Conservation (phyloP, 2,113 vertebrate genomes). For the Empidonax traillii region DNA sequence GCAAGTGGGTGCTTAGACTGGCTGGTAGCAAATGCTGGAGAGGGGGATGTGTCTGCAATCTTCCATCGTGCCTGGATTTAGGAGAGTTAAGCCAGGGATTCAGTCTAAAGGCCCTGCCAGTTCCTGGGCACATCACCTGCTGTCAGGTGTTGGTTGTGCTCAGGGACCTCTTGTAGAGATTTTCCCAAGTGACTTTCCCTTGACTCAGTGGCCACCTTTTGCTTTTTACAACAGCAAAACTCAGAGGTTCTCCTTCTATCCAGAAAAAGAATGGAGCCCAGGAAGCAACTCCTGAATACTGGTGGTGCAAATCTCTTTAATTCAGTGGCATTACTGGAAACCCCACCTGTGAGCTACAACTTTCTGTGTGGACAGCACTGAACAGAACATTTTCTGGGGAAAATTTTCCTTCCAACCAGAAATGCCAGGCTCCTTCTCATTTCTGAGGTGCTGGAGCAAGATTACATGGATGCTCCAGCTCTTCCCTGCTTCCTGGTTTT, state of each 20-base stretch:
- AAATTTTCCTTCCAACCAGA: background rate
- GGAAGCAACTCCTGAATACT: background rate
- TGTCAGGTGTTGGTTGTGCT: background rate
- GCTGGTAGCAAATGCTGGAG: background rate
- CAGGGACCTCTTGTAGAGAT: background rate
- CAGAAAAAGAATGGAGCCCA: background rate
- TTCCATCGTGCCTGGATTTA: background rate
- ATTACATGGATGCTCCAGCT: background rate
- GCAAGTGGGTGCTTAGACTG: background rate
- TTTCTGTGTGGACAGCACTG: background rate
- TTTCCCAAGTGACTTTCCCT: background rate
- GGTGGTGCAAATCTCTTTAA: background rate
- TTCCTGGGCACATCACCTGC: background rate
- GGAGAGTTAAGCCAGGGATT: accelerated
- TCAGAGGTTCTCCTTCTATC: background rate
- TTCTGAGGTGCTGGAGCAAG: background rate
- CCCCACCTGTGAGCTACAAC: background rate
- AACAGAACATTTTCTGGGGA: background rate
- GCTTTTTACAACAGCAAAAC: background rate
- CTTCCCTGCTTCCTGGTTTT: background rate
- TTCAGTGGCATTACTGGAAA: background rate
- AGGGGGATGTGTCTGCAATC: background rate
- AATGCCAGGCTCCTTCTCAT: background rate
- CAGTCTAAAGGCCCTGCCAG: background rate
- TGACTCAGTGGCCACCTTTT: accelerated